phyloP scores from a whole-genome alignment of 2,888 invertebrate species.

The Sipha maydis region DNA sequence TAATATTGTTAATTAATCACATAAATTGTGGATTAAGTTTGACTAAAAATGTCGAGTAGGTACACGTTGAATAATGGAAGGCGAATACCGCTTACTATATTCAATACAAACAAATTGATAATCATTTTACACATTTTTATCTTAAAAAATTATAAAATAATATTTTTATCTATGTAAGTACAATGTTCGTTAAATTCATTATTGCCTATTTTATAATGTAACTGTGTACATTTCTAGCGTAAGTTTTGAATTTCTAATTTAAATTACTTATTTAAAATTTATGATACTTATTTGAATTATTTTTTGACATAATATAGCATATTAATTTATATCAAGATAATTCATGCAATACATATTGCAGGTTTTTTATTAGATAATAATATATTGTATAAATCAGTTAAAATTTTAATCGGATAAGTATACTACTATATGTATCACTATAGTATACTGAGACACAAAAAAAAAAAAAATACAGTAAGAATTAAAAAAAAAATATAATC shows the following conservation, averaged over 20 bases:
- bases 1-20: constrained; percentile 15
- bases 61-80: background rate
- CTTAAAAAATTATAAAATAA: background rate
- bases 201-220: background rate
- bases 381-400: too few relatives aligned
- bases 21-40: background rate
- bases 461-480: background rate
- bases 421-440: too few relatives aligned
- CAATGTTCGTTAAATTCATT: background rate
- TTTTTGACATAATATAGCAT: background rate
- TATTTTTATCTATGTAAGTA: background rate
- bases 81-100: background rate
- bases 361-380: too few relatives aligned
- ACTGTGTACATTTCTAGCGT: background rate
- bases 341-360: background rate
- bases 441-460: background rate
- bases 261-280: background rate
- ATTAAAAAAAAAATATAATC: background rate
- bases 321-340: too few relatives aligned
- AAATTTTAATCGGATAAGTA: too few relatives aligned
- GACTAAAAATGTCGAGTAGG: constrained; percentile 13
- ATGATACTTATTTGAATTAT: background rate
- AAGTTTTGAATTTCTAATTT: background rate
- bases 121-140: constrained; percentile 1
- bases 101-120: constrained; percentile 11